These are phyloP conservation scores for Mercenaria mercenaria DNA, from an alignment of 1,140 invertebrate species.

Conservation along the genomic window DNA sequence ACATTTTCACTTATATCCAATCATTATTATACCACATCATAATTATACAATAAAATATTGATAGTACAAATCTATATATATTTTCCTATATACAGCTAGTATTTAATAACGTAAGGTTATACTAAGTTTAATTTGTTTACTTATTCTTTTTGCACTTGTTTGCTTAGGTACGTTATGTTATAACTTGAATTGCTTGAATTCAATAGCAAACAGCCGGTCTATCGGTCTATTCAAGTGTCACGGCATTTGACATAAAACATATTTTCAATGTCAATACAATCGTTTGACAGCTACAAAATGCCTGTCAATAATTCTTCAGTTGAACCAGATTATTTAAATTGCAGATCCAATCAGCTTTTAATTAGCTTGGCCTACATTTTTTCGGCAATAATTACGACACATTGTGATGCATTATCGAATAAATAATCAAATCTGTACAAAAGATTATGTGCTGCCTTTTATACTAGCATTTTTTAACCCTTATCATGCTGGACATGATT, in stretches of 20 bases:
- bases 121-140: slow-evolving; percentile 5
- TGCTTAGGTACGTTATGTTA: too few relatives aligned
- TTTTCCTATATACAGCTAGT: too few relatives aligned
- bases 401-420: too few relatives aligned
- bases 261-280: slow-evolving; percentile 19
- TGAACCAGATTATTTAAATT: background rate
- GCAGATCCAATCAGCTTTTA: slow-evolving; percentile 25
- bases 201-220: background rate
- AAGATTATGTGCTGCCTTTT: too few relatives aligned
- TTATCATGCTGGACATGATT: too few relatives aligned
- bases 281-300: background rate
- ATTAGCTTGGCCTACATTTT: background rate
- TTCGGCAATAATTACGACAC: background rate
- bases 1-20: too few relatives aligned
- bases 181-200: background rate
- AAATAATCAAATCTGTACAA: too few relatives aligned
- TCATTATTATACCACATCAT: too few relatives aligned
- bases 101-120: too few relatives aligned
- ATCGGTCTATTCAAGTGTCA: slow-evolving; percentile 37
- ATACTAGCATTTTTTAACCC: too few relatives aligned
- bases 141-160: background rate
- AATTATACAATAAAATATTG: too few relatives aligned
- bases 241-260: slow-evolving; percentile 30
- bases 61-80: too few relatives aligned
- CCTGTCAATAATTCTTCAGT: slow-evolving; percentile 36